phyloP scores from a whole-genome alignment of 2,888 invertebrate species.

The Biston stratarius region DNA sequence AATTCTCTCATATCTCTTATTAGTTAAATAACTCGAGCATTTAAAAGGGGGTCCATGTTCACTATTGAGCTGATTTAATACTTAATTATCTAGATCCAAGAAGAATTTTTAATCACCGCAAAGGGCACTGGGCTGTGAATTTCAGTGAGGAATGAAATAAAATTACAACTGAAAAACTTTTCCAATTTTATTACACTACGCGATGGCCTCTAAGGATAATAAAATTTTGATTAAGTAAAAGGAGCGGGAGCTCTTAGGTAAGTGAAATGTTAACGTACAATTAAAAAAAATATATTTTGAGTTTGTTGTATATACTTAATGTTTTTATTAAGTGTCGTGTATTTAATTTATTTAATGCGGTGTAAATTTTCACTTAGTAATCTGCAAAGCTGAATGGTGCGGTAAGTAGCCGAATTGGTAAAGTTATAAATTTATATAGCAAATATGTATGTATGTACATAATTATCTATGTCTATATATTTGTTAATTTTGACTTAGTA shows the following conservation, averaged over 20 bases:
- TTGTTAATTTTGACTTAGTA: too few species aligned
- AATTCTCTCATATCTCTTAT: too few species aligned
- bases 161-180: slow-evolving; percentile 39
- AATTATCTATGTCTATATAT: too few species aligned
- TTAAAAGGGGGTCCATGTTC: not conserved
- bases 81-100: slow-evolving; percentile 24
- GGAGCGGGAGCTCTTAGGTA: slow-evolving; percentile 32
- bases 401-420: too few species aligned
- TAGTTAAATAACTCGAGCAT: too few species aligned
- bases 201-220: slow-evolving; percentile 37
- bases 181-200: slow-evolving; percentile 38
- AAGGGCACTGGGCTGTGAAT: slow-evolving; percentile 31
- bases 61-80: not conserved
- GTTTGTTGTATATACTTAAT: not conserved
- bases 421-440: too few species aligned
- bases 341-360: not conserved
- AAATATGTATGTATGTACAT: too few species aligned
- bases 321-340: not conserved
- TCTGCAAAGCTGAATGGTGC: not conserved
- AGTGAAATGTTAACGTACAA: slow-evolving; percentile 29
- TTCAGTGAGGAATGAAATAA: slow-evolving; percentile 32
- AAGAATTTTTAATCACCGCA: slow-evolving; percentile 31
- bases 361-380: not conserved
- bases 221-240: slow-evolving; percentile 39
- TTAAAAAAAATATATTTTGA: slow-evolving; percentile 22